Evolutionary conservation across 2,888 invertebrate species (phyloP), one percentile per base, ranked within the genome.

Genomic region (Agrochola lychnidis): DNA sequence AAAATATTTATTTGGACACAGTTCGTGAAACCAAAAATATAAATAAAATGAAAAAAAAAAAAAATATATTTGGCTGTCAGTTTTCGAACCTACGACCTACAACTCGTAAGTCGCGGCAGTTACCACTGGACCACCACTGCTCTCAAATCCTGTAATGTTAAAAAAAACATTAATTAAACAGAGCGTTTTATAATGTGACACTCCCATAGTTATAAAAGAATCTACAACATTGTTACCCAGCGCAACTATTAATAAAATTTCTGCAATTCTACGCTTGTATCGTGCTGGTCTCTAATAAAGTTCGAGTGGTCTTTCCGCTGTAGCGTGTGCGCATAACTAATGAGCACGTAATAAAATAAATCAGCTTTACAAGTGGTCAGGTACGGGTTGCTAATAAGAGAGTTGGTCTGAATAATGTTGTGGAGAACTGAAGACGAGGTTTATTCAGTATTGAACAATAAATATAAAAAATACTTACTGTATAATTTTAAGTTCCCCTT

Each of bases 241-340:
- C 64, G 14, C 22, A 57, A 0, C 40, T 62, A 59, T 42, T 67
- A 67, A 69, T 69, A 64, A 73, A 82, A 19, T 66, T 75, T 86
- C 51, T 69, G 25, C 68, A 61, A 73, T 64, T 51, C 70, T 40
- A 48, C 57, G 51, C 30, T 73, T 10, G n/a, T 80, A 70, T 72
- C 86, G 86, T 87, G 86, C 73, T 30, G 76, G n/a, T 67, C 51
- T 57, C 61, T 70, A 73, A 86, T 87, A 88, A 87, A 86, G 51
- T 68, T 25, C 22, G 40, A 69, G 40, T 64, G 36, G 30, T 75
- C 51, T 74, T 75, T 76, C 70, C 73, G 68, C 36, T 71, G 30
- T 78, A 56, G 82, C 86, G 88, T 83, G 86, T 59, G 19, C 71
- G 83, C 78, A 79, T 83, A 78, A 40, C 72, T 80, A 88, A 87